Evolutionary conservation across 1,140 invertebrate species (phyloP), one percentile per base, ranked within the genome.

Genomic region (Leguminivora glycinivorella): DNA sequence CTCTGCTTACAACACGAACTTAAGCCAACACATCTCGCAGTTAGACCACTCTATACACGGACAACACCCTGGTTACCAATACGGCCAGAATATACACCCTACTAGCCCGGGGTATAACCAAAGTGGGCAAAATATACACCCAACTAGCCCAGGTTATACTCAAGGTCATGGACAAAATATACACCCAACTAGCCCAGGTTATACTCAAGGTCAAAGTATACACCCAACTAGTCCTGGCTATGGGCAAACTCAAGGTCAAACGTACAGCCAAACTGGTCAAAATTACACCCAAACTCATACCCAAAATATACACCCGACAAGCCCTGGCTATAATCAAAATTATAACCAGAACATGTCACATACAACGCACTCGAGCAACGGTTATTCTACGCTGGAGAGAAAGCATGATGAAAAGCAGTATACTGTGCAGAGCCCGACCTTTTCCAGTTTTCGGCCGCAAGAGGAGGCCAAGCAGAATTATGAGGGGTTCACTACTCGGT

Each of bases 401-500:
- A 63, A 63, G 4, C 25, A 22, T 2, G 83, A 85, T 0, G 82
- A 87, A 31, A 83, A 84, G 38, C 77, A 79, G 63, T 85, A 85
- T 58, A 81, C 83, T 0, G 83, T 82, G 0, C 89, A 90, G 60
- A 88, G 87, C 17, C 89, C 91, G 0, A 89, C 90, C 0, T 92
- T 92, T 78, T 81, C 85, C 5, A 90, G 92, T 71, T 91, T 91
- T 70, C 68, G 87, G 52, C 87, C 89, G 0, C 82, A 83, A 17
- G 85, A 88, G 17, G 87, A 90, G 12, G 86, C 87, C 0, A 89
- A 88, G 25, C 93, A 93, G 78, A 93, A 88, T 72, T 94, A 94
- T 77, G 93, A 94, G 71, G 93, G 93, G 17, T 94, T 93, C 80
- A 94, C 93, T 4, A 94, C 93, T 70, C 93, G 93, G 93, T 94